Evolutionary conservation across 2,888 invertebrate genomes (phyloP).

Genomic region (Parasteatoda lunata): DNA sequence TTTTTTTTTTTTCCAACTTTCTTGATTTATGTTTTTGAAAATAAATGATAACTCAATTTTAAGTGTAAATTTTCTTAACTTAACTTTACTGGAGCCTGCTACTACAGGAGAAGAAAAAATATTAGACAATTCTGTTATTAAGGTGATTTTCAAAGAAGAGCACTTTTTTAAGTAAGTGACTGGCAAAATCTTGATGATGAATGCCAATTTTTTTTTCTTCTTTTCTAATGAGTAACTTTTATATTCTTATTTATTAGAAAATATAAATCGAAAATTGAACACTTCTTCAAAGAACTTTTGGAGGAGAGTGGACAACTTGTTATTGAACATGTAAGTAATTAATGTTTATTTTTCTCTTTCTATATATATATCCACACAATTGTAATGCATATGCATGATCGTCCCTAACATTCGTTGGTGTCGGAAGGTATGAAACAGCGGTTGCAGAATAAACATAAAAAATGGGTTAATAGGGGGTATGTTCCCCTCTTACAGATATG

Average conservation of each 20-base stretch:
- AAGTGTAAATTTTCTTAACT: background rate
- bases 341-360: too few species aligned
- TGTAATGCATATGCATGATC: too few species aligned
- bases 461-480: too few species aligned
- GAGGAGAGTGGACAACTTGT: slow-evolving; percentile 42
- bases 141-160: slow-evolving; percentile 49
- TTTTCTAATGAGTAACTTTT: background rate
- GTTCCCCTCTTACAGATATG: too few species aligned
- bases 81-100: background rate
- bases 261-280: slow-evolving; percentile 49
- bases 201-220: too few species aligned
- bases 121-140: slow-evolving; percentile 49
- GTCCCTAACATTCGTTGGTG: too few species aligned
- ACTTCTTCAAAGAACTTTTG: slow-evolving; percentile 39
- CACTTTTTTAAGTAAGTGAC: slow-evolving; percentile 37
- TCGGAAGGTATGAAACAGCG: too few species aligned
- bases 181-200: background rate
- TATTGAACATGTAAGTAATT: slow-evolving; percentile 38
- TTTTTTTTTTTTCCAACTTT: too few species aligned
- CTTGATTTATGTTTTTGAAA: background rate
- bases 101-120: background rate
- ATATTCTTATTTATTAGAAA: slow-evolving; percentile 29
- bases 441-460: too few species aligned
- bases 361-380: too few species aligned
- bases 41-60: background rate